A percentile compares a stretch with the other conserved stretches of the same genome.
phyloP scores from a whole-genome alignment of 2,888 invertebrate genomes.

The Brachyptera risi region DNA sequence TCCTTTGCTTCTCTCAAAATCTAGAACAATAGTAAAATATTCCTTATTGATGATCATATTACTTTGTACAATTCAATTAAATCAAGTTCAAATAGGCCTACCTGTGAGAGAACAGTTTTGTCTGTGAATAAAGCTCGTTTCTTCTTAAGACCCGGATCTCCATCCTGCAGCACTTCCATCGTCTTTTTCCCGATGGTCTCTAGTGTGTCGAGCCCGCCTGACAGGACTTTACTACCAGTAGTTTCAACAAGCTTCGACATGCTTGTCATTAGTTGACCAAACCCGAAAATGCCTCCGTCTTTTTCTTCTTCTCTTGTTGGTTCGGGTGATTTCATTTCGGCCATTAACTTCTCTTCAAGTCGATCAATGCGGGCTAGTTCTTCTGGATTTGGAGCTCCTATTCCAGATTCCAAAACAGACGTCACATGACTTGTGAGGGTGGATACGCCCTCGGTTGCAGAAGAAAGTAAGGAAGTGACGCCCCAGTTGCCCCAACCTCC shows the following conservation, averaged over 20 bases:
- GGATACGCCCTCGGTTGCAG: constrained; percentile 71
- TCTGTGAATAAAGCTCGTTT: constrained; percentile 63
- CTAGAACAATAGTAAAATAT: too few species aligned
- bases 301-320: constrained; percentile 1
- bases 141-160: constrained; percentile 82
- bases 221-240: constrained; percentile 68
- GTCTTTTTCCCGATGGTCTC: constrained; percentile 94
- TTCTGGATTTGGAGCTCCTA: constrained; percentile 80
- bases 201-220: constrained; percentile 79
- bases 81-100: too few species aligned
- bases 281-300: constrained; percentile 48
- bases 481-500: constrained; percentile 73
- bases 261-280: constrained; percentile 62
- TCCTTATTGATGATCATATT: too few species aligned
- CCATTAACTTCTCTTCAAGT: not conserved
- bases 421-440: constrained; percentile 78
- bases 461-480: constrained; percentile 65
- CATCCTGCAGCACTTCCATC: constrained; percentile 88
- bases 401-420: constrained; percentile 69
- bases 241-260: constrained; percentile 60
- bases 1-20: constrained; percentile 68
- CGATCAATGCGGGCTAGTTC: constrained; percentile 59
- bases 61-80: too few species aligned
- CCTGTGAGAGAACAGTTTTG: constrained; percentile 60
- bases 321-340: not conserved